Base-by-base conservation (phyloP, 37 sponge, comb jelly and placozoan species). In the Axinella damicornis region DNA sequence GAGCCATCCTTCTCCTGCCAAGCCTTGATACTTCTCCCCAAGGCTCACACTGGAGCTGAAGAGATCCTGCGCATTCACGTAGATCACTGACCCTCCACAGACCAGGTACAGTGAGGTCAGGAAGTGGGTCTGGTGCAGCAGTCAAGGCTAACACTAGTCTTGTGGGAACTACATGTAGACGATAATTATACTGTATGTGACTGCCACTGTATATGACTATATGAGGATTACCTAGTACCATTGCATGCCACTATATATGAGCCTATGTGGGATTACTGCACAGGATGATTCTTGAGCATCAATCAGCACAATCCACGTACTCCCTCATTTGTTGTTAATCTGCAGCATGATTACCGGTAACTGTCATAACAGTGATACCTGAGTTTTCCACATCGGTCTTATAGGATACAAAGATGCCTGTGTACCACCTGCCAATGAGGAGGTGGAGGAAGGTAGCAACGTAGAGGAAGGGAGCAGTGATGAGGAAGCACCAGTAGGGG, bases 401-500 rank as follows among this genome's bases (percentile, higher is more conserved):
- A 64, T 30, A 67, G 68, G 68, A 33, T 83, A 71, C 71, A 38
- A 46, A 40, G 40, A 73, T 41, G 13, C 80, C 80, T 2, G 80
- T 79, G 67, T 66, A 65, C 39, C 38, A 79, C 14, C 55, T 40
- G 30, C 68, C 80, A 39, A 79, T 53, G 55, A 83, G 16, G 74
- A 83, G 83, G 28, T 83, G 73, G 18, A 83, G 61, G 28, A 73
- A 16, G 19, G 40, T 71, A 61, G 5, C 25, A 53, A 73, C 39
- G 62, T 36, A 63, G 64, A 73, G 32, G 33, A 83, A 71, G 0
- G 83, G 83, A 14, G 62, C 71, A 11, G 64, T 39, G 37, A 83
- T 73, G 73, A 73, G 33, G 53, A 71, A 61, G 19, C 62, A 60
- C 83, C 83, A 83, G 74, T 73, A 64, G 15, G 83, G 72, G 41